These are phyloP conservation scores for Ceratina australensis DNA, from an alignment of 1,140 invertebrate genomes.

Conservation along the genomic window DNA sequence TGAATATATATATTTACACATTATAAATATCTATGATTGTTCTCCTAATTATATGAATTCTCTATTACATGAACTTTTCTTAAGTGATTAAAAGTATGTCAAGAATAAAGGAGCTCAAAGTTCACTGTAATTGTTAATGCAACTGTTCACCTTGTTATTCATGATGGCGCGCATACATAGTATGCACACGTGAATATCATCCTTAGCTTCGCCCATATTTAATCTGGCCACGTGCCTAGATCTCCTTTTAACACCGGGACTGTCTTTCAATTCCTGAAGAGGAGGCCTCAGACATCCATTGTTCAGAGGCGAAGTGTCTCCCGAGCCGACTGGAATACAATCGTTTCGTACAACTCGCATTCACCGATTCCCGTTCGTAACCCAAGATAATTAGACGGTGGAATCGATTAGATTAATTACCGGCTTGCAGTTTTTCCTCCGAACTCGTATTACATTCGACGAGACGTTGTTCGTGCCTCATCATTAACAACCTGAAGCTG, in stretches of 20 bases:
- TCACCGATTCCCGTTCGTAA: conserved; percentile 1
- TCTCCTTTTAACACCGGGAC: conserved; percentile 86
- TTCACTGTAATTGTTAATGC: too few relatives aligned
- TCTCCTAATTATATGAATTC: too few relatives aligned
- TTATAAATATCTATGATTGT: too few relatives aligned
- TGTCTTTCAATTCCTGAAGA: conserved; percentile 83
- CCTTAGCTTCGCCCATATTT: conserved; percentile 98
- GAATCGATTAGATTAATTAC: conserved; percentile 54
- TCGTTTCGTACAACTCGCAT: neutral
- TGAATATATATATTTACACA: too few relatives aligned
- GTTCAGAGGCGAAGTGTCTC: conserved; percentile 73
- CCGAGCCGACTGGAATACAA: conserved; percentile 66
- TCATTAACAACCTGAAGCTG: conserved; percentile 95
- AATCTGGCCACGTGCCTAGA: conserved; percentile 92
- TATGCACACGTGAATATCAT: conserved; percentile 99
- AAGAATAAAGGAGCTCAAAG: too few relatives aligned
- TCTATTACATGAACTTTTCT: too few relatives aligned
- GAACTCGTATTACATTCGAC: conserved; percentile 86
- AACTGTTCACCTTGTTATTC: conserved; percentile 94
- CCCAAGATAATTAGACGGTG: too few relatives aligned
- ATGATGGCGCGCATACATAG: conserved; percentile 99
- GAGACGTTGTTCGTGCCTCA: conserved; percentile 91
- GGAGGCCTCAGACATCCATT: conserved; percentile 82
- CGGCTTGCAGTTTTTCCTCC: conserved; percentile 82
- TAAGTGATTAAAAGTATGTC: too few relatives aligned